Base-by-base conservation (phyloP, 2,888 invertebrate species). In the Spodoptera picta region DNA sequence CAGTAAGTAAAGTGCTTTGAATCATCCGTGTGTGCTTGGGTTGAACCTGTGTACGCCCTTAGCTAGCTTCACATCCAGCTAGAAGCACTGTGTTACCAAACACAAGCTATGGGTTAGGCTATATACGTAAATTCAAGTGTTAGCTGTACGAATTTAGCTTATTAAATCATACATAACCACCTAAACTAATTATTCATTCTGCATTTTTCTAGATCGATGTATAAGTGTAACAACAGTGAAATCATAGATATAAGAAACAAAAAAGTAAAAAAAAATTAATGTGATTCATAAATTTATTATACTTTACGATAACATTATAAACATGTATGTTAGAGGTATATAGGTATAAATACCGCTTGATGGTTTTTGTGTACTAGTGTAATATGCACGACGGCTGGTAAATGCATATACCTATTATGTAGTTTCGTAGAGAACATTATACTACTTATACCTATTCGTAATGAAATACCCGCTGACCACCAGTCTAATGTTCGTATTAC, bases 251-350 rank as follows among this genome's bases (percentile, higher is more conserved):
- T 83, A 81, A 83, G 81, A 73, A 64, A 59, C 24, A 56, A 85
- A 85, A 83, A 82, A 75, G 60, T 62, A 79, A 75, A 79, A 83
- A 84, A 83, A 87, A 85, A 77, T 27, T 81, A 91, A 91, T 91
- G 91, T 91, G 91, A 90, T 91, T 91, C 90, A 89, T 87, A 87
- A 84, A 82, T 83, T 87, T 88, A 88, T 87, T 87, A 84, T 77
- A 83, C 79, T 76, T 74, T 60, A 75, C 56, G 51, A 56, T 55
- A 55, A 67, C 47, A 53, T 51, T 65, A 75, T 72, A 80, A 70
- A 58, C 70, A 65, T 79, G 69, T 70, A 79, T 79, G 77, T 82
- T 75, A n/a, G n/a, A n/a, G n/a, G n/a, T n/a, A 75, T 71, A 76
- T 19, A 19, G 72, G 63, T 69, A 56, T 61, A 52, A 51, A 65